Evolutionary conservation across 2,797 vertebrate genomes (phyloP).

Genomic region (Acrossocheilus wenchowensis): DNA sequence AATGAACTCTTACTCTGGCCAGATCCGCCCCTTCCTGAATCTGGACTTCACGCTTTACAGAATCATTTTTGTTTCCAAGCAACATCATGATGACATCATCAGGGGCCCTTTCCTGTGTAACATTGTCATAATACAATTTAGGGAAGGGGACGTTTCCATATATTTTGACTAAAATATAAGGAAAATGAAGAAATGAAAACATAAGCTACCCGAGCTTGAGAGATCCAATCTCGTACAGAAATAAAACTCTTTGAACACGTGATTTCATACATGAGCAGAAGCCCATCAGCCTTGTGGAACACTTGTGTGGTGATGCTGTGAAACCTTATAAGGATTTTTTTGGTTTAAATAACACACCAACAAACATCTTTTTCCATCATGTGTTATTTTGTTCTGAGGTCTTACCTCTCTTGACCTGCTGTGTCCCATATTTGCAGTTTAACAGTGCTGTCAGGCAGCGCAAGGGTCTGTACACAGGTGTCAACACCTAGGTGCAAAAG

Average conservation of each 20-base stretch:
- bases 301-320: constrained; percentile 89
- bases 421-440: constrained; percentile 93
- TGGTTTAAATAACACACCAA: not conserved
- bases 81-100: constrained; percentile 81
- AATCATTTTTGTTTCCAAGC: constrained; percentile 91
- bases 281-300: constrained; percentile 88
- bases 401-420: constrained; percentile 92
- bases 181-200: constrained; percentile 1
- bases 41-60: constrained; percentile 76
- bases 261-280: constrained; percentile 94
- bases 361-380: not conserved
- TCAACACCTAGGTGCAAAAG: constrained; percentile 84
- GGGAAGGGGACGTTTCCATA: not conserved
- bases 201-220: constrained; percentile 83
- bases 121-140: not conserved
- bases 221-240: constrained; percentile 86
- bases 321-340: constrained; percentile 79
- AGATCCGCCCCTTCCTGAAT: constrained; percentile 77
- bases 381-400: constrained; percentile 5
- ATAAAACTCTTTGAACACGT: constrained; percentile 82
- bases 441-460: constrained; percentile 81
- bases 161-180: not conserved
- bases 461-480: constrained; percentile 81
- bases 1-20: constrained; percentile 79
- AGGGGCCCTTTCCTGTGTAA: constrained; percentile 79